These are phyloP conservation scores for Solen grandis DNA, from an alignment of 1,140 invertebrate species.

Conservation along the genomic window DNA sequence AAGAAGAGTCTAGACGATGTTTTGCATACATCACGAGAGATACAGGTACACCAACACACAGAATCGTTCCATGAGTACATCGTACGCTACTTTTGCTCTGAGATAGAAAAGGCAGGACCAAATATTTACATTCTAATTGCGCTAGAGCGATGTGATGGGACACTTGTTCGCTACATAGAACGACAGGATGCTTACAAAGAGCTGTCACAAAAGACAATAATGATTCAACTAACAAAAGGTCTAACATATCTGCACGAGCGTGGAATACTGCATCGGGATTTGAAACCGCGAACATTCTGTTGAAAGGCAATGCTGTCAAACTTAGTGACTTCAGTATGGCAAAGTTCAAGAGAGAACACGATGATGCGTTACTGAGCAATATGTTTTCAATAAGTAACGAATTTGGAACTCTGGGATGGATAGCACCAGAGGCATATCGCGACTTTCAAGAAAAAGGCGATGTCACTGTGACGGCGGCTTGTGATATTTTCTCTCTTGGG, in stretches of 20 bases:
- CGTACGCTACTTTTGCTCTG: background rate
- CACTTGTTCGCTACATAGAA: background rate
- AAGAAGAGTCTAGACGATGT: background rate
- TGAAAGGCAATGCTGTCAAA: background rate
- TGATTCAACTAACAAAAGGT: background rate
- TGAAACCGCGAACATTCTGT: slow-evolving; percentile 14
- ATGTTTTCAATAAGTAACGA: background rate
- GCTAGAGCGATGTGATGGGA: background rate
- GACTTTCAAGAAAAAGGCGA: too few species aligned
- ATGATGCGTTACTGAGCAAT: background rate
- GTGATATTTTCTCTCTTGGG: slow-evolving; percentile 11
- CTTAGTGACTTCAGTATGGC: slow-evolving; percentile 13
- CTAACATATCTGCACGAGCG: background rate
- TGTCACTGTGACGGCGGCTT: background rate
- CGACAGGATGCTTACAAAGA: background rate
- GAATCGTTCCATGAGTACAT: background rate
- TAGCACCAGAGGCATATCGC: slow-evolving; percentile 2
- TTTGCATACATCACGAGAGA: background rate
- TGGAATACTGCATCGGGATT: slow-evolving; percentile 3
- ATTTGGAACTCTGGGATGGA: background rate
- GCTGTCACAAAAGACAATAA: background rate
- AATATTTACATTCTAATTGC: background rate
- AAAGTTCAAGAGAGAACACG: background rate
- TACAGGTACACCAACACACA: background rate
- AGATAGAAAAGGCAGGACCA: background rate